Base-by-base conservation (phyloP, 2,113 vertebrate species). In the Rhinolophus ferrumequinum region DNA sequence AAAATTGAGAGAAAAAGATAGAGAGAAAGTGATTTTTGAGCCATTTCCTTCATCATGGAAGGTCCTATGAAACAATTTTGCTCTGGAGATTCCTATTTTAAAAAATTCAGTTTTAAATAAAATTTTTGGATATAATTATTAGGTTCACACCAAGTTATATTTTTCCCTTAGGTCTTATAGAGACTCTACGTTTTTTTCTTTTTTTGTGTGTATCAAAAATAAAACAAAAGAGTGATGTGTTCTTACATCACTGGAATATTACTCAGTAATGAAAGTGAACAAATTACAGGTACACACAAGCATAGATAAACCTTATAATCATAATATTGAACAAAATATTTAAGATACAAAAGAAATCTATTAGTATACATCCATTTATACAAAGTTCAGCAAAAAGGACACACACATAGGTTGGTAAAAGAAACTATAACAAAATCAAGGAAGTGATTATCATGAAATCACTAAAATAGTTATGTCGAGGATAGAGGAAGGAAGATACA, bases 321-420 rank as follows among this genome's bases (percentile, higher is more conserved):
- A 28, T 58, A 66, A 50, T 14, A 3, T 11, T 44, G 19, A 93
- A 19, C 13, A 50, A 81, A 88, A 66, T 19, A 76, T 41, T 79
- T 82, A 52, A 79, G 35, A 50, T 30, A 60, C 21, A 33, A 72
- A 88, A 79, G 35, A 50, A 88, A 69, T 93, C 24, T 64, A 62
- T 87, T 90, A 58, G 26, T 47, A 15, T 52, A 30, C 2, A 4
- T 44, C 13, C 30, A 35, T 47, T 75, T 92, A 80, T 38, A 58
- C n/a, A 47, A 88, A 85, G 60, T 91, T 95, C 94, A 88, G 44
- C 44, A 86, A 96, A 82, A 80, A 30, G 11, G 26, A 41, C 88
- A 6, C n/a, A 22, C 28, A 38, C 12, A 52, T 3, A 70, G 38
- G 22, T 85, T 81, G 44, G 19, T 56, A 70, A 81, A 80, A 72